A percentile compares a stretch with the other conserved stretches of the same genome.
phyloP scores from a whole-genome alignment of 2,113 vertebrate species.

The Urocitellus parryii region DNA sequence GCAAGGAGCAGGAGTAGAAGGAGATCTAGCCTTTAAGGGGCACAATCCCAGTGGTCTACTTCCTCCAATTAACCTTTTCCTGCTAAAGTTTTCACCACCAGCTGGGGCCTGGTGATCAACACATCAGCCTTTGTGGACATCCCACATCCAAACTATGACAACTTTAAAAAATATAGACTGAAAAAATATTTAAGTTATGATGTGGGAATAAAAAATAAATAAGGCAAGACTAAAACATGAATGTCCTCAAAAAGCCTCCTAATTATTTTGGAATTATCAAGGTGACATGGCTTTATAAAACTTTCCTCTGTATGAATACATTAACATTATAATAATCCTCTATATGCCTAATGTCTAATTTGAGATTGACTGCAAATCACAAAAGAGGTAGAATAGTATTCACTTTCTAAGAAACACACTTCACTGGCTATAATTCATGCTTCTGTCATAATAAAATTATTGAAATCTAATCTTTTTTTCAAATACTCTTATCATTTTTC shows the following conservation, averaged over 20 bases:
- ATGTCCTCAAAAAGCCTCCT: neutral
- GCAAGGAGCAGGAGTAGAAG: no score
- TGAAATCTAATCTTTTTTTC: neutral
- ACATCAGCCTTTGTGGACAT: neutral
- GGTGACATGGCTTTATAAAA: neutral
- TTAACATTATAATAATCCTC: no score
- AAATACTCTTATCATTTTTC: neutral
- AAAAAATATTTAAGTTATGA: neutral
- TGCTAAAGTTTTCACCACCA: neutral
- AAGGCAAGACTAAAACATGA: neutral
- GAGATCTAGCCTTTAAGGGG: no score
- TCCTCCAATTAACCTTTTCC: neutral
- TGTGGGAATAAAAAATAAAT: neutral
- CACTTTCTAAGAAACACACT: neutral
- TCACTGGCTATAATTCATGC: neutral
- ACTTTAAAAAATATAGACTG: neutral
- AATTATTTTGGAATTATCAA: neutral
- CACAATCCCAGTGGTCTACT: neutral
- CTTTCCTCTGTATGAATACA: neutral
- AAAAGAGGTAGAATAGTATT: neutral
- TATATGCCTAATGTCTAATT: neutral
- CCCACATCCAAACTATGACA: neutral
- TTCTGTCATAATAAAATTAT: neutral
- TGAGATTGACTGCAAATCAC: neutral
- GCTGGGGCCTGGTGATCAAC: no score